Evolutionary conservation across 2,113 vertebrate species (phyloP).

Genomic region (Phylloscopus trochiloides): DNA sequence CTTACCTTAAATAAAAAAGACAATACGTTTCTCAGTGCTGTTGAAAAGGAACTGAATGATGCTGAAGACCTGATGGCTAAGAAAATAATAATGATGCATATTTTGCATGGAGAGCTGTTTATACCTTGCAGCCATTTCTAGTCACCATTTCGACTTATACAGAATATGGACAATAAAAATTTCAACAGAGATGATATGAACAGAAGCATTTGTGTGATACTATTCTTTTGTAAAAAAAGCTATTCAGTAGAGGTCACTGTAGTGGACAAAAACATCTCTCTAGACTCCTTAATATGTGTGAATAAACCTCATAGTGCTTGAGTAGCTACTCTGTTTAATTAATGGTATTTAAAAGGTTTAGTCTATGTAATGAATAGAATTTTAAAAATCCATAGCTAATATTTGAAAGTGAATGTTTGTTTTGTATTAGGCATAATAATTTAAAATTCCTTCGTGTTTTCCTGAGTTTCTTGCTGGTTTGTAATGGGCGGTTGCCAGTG

Average conservation of each 20-base stretch:
- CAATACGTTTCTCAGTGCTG: background rate
- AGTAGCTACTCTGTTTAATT: background rate
- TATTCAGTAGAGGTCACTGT: background rate
- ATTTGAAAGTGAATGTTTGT: background rate
- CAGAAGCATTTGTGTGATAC: background rate
- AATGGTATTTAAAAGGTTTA: background rate
- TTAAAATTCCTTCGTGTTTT: background rate
- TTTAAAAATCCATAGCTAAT: background rate
- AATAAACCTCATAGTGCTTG: background rate
- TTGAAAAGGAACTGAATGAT: background rate
- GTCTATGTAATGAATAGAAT: background rate
- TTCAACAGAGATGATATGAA: background rate
- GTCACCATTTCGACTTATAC: background rate
- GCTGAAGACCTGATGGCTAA: background rate
- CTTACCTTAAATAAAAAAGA: background rate
- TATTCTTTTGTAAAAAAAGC: background rate
- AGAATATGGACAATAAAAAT: background rate
- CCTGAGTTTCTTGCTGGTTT: background rate
- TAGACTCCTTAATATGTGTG: background rate
- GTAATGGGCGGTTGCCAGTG: background rate
- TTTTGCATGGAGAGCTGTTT: background rate
- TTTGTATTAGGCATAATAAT: background rate
- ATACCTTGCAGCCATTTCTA: background rate
- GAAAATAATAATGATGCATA: background rate
- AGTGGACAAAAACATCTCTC: background rate